Percentiles rank a stretch among this genome's conserved stretches.
Evolutionary conservation across 2,888 invertebrate species (phyloP).

Genomic region (Dicyrtoma fusca): DNA sequence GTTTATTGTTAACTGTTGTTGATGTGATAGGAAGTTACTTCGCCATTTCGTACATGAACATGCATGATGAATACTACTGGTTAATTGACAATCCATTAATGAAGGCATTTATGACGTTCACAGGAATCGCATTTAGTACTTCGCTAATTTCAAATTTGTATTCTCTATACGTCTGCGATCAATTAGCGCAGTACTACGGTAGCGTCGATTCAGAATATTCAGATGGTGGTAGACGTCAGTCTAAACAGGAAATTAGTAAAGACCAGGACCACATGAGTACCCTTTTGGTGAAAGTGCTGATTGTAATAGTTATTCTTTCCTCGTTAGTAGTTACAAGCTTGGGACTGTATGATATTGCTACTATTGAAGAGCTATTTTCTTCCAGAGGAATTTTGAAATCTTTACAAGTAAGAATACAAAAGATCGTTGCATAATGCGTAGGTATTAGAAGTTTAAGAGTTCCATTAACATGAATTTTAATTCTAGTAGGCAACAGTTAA

Average conservation of each 20-base stretch:
- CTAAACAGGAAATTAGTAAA: neutral
- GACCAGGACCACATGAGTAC: constrained; percentile 3
- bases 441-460: too few relatives aligned
- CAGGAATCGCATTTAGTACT: neutral
- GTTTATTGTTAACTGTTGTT: neutral
- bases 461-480: too few relatives aligned
- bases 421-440: too few relatives aligned
- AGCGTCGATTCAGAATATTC: neutral
- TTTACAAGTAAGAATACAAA: constrained; percentile 14
- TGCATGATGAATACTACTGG: constrained; percentile 24
- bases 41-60: neutral
- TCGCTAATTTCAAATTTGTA: neutral
- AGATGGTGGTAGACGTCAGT: neutral
- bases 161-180: constrained; percentile 17
- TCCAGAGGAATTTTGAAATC: constrained; percentile 11
- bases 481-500: too few relatives aligned
- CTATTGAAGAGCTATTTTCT: neutral
- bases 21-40: neutral
- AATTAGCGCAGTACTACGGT: neutral
- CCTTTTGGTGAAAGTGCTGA: constrained; percentile 9
- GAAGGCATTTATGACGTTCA: neutral
- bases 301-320: neutral
- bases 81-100: neutral
- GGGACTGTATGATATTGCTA: neutral
- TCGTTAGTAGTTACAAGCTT: neutral